These are phyloP conservation scores for Clarias gariepinus DNA, from an alignment of 2,113 vertebrate species.

Conservation along the genomic window DNA sequence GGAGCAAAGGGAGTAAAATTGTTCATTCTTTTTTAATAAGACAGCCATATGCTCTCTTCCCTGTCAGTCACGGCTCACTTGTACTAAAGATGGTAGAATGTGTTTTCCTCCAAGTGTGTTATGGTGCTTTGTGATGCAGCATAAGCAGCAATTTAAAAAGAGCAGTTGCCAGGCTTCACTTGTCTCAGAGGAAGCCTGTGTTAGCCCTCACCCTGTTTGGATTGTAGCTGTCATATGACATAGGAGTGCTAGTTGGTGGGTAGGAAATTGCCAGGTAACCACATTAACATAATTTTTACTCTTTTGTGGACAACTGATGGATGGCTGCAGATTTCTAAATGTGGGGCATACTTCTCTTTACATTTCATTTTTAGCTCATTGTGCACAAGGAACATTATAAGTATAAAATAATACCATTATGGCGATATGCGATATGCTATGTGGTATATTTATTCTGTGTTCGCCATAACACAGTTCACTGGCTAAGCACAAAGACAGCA, in stretches of 20 bases:
- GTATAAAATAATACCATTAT: neutral
- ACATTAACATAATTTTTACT: neutral
- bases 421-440: too few relatives aligned
- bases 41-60: neutral
- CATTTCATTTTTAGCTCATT: neutral
- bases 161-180: neutral
- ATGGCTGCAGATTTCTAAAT: neutral
- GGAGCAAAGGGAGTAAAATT: neutral
- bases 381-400: neutral
- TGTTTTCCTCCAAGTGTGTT: neutral
- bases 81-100: neutral
- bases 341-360: neutral
- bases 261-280: neutral
- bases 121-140: neutral
- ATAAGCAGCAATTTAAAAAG: neutral
- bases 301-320: neutral
- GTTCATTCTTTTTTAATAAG: neutral
- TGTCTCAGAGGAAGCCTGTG: neutral
- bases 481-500: constrained; percentile 47
- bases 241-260: neutral
- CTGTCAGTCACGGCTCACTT: neutral
- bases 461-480: constrained; percentile 39
- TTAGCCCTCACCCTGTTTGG: neutral
- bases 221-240: neutral
- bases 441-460: neutral